Conservation (phyloP, 2,113 vertebrate species). For the Gadus chalcogrammus region DNA sequence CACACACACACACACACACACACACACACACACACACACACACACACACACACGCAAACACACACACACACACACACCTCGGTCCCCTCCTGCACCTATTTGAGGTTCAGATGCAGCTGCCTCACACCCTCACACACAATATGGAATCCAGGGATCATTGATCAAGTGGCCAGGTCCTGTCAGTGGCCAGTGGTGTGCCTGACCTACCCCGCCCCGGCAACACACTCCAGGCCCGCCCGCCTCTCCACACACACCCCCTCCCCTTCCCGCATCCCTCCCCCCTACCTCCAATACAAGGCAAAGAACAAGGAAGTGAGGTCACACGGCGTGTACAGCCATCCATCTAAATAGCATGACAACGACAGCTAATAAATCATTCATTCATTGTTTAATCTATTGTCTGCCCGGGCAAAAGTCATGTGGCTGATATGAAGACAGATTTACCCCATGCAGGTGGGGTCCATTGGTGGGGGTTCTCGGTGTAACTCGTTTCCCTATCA, state of each 20-base stretch:
- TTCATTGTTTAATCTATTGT: slow-evolving; percentile 84
- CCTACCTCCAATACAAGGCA: slow-evolving; percentile 64
- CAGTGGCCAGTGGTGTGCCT: slow-evolving; percentile 68
- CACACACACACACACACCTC: slow-evolving; percentile 52
- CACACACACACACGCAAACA: slow-evolving; percentile 33
- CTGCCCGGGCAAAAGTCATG: slow-evolving; percentile 71
- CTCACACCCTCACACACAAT: slow-evolving; percentile 46
- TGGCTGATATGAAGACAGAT: slow-evolving; percentile 71
- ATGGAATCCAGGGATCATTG: slow-evolving; percentile 69
- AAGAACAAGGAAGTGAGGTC: slow-evolving; percentile 81
- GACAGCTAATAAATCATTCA: slow-evolving; percentile 84
- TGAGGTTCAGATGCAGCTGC: slow-evolving; percentile 64
- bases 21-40: slow-evolving; percentile 31
- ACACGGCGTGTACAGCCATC: slow-evolving; percentile 77
- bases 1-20: slow-evolving; percentile 30
- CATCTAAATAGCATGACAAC: slow-evolving; percentile 82
- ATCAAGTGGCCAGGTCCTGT: slow-evolving; percentile 73
- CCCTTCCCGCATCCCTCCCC: slow-evolving; percentile 42
- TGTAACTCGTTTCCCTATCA: slow-evolving; percentile 65
- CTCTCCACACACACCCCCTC: slow-evolving; percentile 7
- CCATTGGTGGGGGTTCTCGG: slow-evolving; percentile 33
- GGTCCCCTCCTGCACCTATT: slow-evolving; percentile 52
- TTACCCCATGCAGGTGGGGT: slow-evolving; percentile 69
- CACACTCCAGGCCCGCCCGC: slow-evolving; percentile 48
- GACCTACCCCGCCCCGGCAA: slow-evolving; percentile 64